Percentiles rank a stretch among this genome's conserved stretches.
Evolutionary conservation across 2,888 invertebrate species (phyloP).

Genomic region (Cheilosia grossa): DNA sequence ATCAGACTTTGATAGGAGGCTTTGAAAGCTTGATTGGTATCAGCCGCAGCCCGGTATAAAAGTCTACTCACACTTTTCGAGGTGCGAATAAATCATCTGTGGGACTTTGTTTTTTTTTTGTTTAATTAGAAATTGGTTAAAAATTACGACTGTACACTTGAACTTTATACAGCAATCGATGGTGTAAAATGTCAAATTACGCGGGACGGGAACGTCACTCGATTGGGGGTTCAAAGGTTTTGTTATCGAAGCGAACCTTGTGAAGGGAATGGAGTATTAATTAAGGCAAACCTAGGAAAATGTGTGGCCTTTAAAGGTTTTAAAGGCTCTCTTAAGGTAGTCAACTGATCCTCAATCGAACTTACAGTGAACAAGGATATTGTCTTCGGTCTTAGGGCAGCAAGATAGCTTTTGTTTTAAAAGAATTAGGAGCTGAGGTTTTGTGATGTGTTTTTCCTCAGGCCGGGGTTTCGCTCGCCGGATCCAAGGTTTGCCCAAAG

Average conservation of each 20-base stretch:
- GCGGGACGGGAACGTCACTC: conserved; percentile 26
- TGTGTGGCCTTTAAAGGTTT: no score
- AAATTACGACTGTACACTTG: conserved; percentile 5
- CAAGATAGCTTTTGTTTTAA: no score
- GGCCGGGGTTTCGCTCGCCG: no score
- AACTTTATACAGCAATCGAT: conserved; percentile 30
- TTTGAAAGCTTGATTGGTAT: conserved; percentile 40
- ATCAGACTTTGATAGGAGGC: conserved; percentile 15
- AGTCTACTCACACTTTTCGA: background rate
- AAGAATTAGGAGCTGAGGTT: no score
- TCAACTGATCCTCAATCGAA: no score
- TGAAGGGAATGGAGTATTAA: no score
- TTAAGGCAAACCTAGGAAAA: no score
- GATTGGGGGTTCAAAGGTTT: background rate
- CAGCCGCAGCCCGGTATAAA: background rate
- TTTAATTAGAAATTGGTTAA: conserved; percentile 9
- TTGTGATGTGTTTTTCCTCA: no score
- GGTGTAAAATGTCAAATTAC: background rate
- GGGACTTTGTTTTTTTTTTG: background rate
- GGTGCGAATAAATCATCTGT: conserved; percentile 37
- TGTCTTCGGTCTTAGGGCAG: no score
- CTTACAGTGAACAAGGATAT: no score
- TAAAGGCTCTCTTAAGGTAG: no score
- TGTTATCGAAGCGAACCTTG: background rate
- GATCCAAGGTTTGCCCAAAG: no score